Evolutionary conservation across 2,888 invertebrate genomes (phyloP).

Genomic region (Drosophila anomalipes): DNA sequence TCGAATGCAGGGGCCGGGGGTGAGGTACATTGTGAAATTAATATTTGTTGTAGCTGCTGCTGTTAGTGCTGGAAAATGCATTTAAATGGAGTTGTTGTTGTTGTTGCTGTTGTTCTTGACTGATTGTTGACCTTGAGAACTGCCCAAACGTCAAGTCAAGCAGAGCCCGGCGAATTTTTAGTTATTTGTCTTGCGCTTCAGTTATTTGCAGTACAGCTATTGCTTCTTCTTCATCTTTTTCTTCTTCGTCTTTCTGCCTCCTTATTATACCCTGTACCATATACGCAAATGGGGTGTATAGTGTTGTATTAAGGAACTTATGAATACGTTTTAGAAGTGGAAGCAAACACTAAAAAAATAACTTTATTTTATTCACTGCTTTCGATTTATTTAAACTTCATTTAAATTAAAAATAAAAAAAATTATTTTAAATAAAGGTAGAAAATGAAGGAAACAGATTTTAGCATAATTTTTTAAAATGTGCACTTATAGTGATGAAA

Average conservation of each 20-base stretch:
- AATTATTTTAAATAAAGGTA: accelerated
- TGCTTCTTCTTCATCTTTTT: background rate
- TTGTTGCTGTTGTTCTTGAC: constrained; percentile 3
- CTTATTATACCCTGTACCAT: background rate
- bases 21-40: constrained; percentile 46
- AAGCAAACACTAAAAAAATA: background rate
- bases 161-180: constrained; percentile 20
- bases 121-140: constrained; percentile 44
- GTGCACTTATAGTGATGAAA: background rate
- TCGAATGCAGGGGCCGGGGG: background rate
- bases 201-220: constrained; percentile 15
- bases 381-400: background rate
- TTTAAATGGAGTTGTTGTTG: constrained; percentile 33
- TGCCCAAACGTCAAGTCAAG: constrained; percentile 51
- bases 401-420: background rate
- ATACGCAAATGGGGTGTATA: background rate
- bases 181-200: constrained; percentile 38
- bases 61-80: constrained; percentile 42
- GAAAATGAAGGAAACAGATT: background rate
- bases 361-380: background rate
- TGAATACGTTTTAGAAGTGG: background rate
- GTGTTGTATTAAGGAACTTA: background rate
- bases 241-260: background rate
- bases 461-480: background rate
- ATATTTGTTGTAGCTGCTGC: constrained; percentile 19